phyloP scores from a whole-genome alignment of 2,888 invertebrate genomes.

The Seira sanloemensis region DNA sequence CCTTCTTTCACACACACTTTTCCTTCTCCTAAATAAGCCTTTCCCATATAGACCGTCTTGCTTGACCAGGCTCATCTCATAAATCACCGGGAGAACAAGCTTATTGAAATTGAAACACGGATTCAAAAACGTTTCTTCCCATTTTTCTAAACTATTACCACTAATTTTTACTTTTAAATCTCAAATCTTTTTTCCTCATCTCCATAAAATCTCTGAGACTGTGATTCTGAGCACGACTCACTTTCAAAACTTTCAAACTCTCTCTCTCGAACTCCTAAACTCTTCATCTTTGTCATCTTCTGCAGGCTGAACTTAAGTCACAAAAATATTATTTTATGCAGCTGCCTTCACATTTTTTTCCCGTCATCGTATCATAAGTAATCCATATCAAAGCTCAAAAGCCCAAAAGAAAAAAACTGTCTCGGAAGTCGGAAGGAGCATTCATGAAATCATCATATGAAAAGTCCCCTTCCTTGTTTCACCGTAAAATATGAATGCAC shows the following conservation, averaged over 20 bases:
- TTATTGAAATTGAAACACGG: neutral
- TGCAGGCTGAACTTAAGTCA: neutral
- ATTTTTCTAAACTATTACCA: neutral
- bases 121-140: neutral
- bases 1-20: slow-evolving; percentile 44
- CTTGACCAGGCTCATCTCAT: slow-evolving; percentile 59
- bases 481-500: neutral
- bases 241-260: no score
- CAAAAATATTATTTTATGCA: slow-evolving; percentile 50
- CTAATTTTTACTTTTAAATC: neutral
- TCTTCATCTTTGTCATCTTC: neutral
- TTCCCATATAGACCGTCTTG: neutral
- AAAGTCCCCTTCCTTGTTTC: neutral
- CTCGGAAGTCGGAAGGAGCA: no score
- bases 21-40: slow-evolving; percentile 25
- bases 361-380: neutral
- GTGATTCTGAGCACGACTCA: no score
- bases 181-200: slow-evolving; percentile 15
- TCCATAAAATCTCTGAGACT: no score
- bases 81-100: slow-evolving; percentile 47
- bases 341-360: slow-evolving; percentile 48
- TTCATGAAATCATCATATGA: neutral
- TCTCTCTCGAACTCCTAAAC: no score
- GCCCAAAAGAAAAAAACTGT: no score
- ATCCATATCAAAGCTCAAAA: no score